Evolutionary conservation across 2,113 vertebrate species (phyloP).

Genomic region (Apeltes quadracus): DNA sequence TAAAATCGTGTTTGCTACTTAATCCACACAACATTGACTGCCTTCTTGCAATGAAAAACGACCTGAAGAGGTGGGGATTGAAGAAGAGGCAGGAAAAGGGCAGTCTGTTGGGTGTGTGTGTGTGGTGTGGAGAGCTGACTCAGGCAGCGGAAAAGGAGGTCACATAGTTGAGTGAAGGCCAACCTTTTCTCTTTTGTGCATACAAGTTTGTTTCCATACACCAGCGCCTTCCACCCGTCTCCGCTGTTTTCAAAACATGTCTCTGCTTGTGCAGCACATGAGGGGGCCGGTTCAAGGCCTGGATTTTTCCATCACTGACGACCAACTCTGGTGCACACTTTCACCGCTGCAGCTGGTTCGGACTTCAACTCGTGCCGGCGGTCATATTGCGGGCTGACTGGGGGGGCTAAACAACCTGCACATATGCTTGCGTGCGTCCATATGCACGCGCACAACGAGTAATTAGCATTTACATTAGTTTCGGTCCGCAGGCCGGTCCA

Average conservation of each 20-base stretch:
- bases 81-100: neutral
- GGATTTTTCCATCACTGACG: constrained; percentile 1
- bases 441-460: too few relatives aligned
- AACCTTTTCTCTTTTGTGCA: constrained; percentile 15
- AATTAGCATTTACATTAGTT: too few relatives aligned
- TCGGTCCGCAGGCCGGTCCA: too few relatives aligned
- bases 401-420: too few relatives aligned
- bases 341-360: neutral
- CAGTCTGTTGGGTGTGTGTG: too few relatives aligned
- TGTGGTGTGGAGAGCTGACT: neutral
- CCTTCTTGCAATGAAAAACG: neutral
- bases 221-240: neutral
- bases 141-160: constrained; percentile 1
- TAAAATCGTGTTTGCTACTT: neutral
- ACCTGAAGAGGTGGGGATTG: constrained; percentile 6
- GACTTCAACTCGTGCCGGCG: too few relatives aligned
- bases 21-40: neutral
- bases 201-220: constrained; percentile 24
- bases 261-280: neutral
- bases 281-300: neutral
- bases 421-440: too few relatives aligned
- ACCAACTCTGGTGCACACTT: neutral
- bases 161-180: constrained; percentile 40
- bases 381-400: too few relatives aligned
- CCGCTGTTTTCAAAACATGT: constrained; percentile 47